Percentiles rank a stretch among this genome's conserved stretches.
phyloP scores from a whole-genome alignment of 2,888 invertebrate species.

The Bhutanitis thaidina region DNA sequence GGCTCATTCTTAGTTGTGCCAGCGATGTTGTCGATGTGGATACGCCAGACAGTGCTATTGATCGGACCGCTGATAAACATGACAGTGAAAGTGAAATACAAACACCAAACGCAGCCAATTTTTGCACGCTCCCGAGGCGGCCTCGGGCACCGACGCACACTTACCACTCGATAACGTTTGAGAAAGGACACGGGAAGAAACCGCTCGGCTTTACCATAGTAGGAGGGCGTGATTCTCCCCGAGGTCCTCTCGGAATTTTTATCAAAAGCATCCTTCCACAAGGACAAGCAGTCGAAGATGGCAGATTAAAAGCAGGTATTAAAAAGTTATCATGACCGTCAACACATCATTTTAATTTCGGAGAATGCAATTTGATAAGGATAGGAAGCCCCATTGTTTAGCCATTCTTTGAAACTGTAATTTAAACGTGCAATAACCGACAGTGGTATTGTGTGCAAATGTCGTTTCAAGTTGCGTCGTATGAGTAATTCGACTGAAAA shows the following conservation, averaged over 20 bases:
- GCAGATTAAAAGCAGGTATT: slow-evolving; percentile 88
- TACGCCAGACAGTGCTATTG: slow-evolving; percentile 52
- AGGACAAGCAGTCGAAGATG: slow-evolving; percentile 92
- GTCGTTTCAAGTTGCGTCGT: slow-evolving; percentile 18
- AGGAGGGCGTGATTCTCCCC: slow-evolving; percentile 91
- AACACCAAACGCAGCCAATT: slow-evolving; percentile 79
- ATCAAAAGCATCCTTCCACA: slow-evolving; percentile 90
- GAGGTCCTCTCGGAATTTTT: slow-evolving; percentile 91
- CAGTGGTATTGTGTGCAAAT: slow-evolving; percentile 37
- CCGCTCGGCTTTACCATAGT: slow-evolving; percentile 94
- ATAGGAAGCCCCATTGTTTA: slow-evolving; percentile 42
- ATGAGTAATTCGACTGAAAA: too few relatives aligned
- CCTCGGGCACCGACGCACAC: slow-evolving; percentile 84
- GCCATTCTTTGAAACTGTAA: slow-evolving; percentile 39
- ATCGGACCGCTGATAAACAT: slow-evolving; percentile 51
- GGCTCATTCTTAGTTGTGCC: slow-evolving; percentile 63
- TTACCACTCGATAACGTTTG: slow-evolving; percentile 86
- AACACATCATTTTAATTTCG: slow-evolving; percentile 23
- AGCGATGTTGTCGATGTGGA: slow-evolving; percentile 63
- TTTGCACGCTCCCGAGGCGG: slow-evolving; percentile 86
- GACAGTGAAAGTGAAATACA: slow-evolving; percentile 62
- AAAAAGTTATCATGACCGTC: neutral
- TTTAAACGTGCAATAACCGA: slow-evolving; percentile 28
- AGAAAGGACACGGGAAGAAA: slow-evolving; percentile 90
- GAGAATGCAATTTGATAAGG: slow-evolving; percentile 55